Evolutionary conservation across 2,797 vertebrate genomes (phyloP), one percentile per base, ranked within the genome.

Genomic region (Cuculus canorus): DNA sequence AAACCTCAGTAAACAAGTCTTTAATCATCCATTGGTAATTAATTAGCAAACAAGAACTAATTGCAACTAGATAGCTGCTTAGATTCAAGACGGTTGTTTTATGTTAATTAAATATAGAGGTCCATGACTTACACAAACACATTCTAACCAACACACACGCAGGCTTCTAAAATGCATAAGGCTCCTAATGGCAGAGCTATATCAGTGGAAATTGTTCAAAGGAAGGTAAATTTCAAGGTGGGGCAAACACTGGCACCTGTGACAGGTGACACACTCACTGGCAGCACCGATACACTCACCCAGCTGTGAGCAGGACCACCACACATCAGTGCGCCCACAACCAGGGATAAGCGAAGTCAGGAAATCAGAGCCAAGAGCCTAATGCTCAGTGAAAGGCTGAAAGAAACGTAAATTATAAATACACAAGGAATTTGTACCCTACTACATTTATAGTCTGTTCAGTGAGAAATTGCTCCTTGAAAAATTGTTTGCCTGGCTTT

Each of bases 41-140:
- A 96, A 97, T 97, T 95, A 97, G 91, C 93, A 96, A 96, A 94
- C 94, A 95, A 96, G 93, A 96, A 97, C 94, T 96, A 97, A 96
- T 94, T 93, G 93, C 92, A 92, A 90, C 82, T 88, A 96, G 95
- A 95, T 97, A 91, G 65, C 66, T 96, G 35, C 87, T 82, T 81
- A 94, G 93, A 95, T 91, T 88, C 87, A 86, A 66, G 92, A 79
- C 7, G 12, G 79, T 71, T 91, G 61, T 41, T 95, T 91, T 19
- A 79, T 0, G 0, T 83, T 96, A 93, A 94, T 95, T 93, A 95
- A 97, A 94, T 72, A 32, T 17, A 88, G 39, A 72, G 48, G 66
- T 91, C 72, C 57, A 37, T 7, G 41, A 92, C 82, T 76, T 82
- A 78, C 37, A 35, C 54, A 92, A 86, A 94, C 27, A 53, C 7